Evolutionary conservation across 2,797 vertebrate species (phyloP).

Genomic region (Crypturellus tataupa): DNA sequence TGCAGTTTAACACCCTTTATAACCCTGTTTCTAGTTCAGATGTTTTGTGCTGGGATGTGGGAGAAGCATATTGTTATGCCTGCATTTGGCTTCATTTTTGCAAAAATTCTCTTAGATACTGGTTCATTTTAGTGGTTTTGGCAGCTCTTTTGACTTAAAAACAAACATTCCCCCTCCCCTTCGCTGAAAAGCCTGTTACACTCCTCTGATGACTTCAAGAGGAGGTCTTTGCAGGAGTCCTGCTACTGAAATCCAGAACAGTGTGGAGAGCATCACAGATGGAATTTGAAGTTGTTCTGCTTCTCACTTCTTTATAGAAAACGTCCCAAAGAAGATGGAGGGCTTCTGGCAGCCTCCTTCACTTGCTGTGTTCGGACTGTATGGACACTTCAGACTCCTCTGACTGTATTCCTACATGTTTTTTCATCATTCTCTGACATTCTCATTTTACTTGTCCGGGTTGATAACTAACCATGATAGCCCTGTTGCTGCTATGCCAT

Average conservation of each 20-base stretch:
- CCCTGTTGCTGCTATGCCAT: background rate
- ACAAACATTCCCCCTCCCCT: background rate
- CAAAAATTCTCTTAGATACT: background rate
- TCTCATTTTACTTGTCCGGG: background rate
- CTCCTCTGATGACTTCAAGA: background rate
- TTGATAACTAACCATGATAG: background rate
- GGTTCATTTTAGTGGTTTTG: background rate
- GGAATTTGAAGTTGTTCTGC: background rate
- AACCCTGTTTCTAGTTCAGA: background rate
- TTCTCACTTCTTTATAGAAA: background rate
- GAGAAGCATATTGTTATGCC: background rate
- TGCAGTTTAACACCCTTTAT: background rate
- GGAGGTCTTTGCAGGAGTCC: background rate
- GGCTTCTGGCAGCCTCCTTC: background rate
- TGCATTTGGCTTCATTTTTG: slow-evolving; percentile 11
- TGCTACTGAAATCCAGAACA: background rate
- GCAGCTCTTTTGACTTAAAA: background rate
- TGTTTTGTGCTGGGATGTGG: background rate
- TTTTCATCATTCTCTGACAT: background rate
- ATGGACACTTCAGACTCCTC: background rate
- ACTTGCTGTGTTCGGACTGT: background rate
- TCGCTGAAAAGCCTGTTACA: background rate
- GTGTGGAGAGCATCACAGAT: background rate
- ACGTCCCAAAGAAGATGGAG: background rate
- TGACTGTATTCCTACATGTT: background rate